Conservation (phyloP, 2,797 vertebrate species). For the Arctocebus calabarensis region DNA sequence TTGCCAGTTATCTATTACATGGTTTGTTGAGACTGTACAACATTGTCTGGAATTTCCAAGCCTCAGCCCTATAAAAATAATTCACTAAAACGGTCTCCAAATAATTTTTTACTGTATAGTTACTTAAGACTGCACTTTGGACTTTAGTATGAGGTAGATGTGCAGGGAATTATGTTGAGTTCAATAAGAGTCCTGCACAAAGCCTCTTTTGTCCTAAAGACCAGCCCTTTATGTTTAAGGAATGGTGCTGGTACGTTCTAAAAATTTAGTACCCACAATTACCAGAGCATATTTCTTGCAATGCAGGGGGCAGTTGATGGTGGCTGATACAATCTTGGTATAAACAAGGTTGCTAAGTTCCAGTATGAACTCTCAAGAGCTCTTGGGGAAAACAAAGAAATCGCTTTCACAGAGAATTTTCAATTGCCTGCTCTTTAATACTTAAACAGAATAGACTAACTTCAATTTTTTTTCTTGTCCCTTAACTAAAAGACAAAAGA, state of each 20-base stretch:
- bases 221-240: not conserved
- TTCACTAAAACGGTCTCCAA: conserved; percentile 41
- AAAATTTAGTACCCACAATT: conserved; percentile 17
- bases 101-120: conserved; percentile 14
- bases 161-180: not conserved
- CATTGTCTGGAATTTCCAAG: conserved; percentile 62
- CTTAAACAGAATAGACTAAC: not conserved
- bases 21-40: conserved; percentile 55
- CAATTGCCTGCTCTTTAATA: conserved; percentile 49
- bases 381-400: conserved; percentile 49
- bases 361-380: conserved; percentile 57
- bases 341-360: conserved; percentile 44
- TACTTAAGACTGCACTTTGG: conserved; percentile 15
- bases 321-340: not conserved
- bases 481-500: conserved; percentile 47
- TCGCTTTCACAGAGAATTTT: conserved; percentile 43
- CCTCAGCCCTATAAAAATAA: conserved; percentile 56
- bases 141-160: not conserved
- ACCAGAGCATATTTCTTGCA: not conserved
- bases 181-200: not conserved
- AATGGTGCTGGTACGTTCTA: not conserved
- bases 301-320: not conserved
- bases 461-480: not conserved
- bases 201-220: not conserved
- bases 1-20: conserved; percentile 47